phyloP scores from a whole-genome alignment of 2,888 invertebrate genomes.

The Oeneis ivallda region DNA sequence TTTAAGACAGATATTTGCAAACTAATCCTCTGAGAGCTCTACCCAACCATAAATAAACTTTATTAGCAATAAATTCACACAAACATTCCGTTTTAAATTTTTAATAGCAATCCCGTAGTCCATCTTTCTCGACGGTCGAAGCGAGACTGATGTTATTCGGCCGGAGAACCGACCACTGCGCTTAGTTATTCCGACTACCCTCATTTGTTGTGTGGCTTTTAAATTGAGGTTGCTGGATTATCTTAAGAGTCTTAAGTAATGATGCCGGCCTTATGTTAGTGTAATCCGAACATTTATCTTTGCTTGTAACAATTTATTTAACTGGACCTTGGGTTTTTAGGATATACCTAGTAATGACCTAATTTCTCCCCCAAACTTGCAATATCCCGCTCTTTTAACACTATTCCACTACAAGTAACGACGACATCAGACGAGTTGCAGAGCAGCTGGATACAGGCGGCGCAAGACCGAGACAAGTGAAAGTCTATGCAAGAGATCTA shows the following conservation, averaged over 20 bases:
- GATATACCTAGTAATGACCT: not conserved
- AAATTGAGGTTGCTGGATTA: constrained; percentile 61
- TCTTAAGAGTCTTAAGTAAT: constrained; percentile 34
- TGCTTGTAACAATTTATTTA: constrained; percentile 6
- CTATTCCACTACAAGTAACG: not conserved
- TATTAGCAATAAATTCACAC: constrained; percentile 65
- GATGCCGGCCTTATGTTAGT: constrained; percentile 28
- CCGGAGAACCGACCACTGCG: constrained; percentile 61
- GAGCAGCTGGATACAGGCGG: too few species aligned
- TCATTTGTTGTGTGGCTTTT: constrained; percentile 73
- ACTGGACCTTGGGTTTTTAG: not conserved
- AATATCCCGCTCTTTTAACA: not conserved
- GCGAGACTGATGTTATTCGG: constrained; percentile 68
- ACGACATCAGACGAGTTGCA: too few species aligned
- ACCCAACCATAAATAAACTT: constrained; percentile 64
- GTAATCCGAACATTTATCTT: constrained; percentile 25
- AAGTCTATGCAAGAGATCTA: too few species aligned
- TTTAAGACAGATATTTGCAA: constrained; percentile 34
- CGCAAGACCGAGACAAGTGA: too few species aligned
- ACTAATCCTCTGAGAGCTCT: constrained; percentile 66
- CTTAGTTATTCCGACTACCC: constrained; percentile 76
- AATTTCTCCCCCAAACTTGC: not conserved
- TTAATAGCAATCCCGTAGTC: constrained; percentile 68
- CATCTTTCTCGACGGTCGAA: constrained; percentile 62
- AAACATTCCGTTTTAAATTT: constrained; percentile 66